Percentiles rank a stretch among this genome's conserved stretches.
Conservation (phyloP, 2,113 vertebrate species). For the Arizona elegans region DNA sequence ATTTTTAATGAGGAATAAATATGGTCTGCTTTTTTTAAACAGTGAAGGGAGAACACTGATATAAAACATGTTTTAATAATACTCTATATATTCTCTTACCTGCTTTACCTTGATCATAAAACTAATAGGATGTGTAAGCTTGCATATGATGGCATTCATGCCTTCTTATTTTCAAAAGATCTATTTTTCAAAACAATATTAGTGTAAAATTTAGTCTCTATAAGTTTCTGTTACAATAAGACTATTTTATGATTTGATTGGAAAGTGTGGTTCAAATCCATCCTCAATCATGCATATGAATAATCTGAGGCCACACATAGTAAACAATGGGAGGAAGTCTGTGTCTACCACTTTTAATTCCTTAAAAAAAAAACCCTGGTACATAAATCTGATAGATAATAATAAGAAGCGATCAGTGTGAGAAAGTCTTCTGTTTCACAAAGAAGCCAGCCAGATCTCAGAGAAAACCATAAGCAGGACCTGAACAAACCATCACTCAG, state of each 20-base stretch:
- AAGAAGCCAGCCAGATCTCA: background rate
- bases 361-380: background rate
- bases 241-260: background rate
- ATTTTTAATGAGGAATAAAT: too few species aligned
- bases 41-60: background rate
- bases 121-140: background rate
- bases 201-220: background rate
- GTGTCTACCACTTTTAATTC: background rate
- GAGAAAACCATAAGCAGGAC: background rate
- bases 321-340: background rate
- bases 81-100: background rate
- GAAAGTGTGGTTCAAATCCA: background rate
- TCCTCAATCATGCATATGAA: background rate
- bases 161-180: background rate
- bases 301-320: background rate
- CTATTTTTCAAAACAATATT: background rate
- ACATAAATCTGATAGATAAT: background rate
- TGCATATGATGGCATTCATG: background rate
- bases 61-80: background rate
- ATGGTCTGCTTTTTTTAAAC: too few species aligned
- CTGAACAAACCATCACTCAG: background rate
- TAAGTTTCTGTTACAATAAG: background rate
- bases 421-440: background rate
- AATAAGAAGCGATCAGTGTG: background rate
- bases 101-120: background rate